Base-by-base conservation (phyloP, 2,888 invertebrate species). In the Napeogenes sylphis region DNA sequence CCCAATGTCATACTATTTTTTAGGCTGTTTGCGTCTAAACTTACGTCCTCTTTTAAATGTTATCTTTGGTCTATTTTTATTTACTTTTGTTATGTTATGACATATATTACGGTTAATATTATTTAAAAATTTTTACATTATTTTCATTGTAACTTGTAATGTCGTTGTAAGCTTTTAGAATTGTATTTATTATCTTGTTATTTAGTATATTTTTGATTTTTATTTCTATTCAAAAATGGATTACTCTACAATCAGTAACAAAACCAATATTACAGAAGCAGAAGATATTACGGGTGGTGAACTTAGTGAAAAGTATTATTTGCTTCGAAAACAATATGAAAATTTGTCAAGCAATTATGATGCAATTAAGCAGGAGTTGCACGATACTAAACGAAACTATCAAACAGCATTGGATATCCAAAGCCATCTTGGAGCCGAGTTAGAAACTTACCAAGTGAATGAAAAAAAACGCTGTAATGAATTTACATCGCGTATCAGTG, bases 221-320 rank as follows among this genome's bases (percentile, higher is more conserved):
- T 56, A 32, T 38, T 21, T 45, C 14, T 6, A 14, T 32, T 56
- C 30, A 58, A 68, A 14, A 42, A 91, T 91, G 91, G 85, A 91
- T 84, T 89, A 85, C 69, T 91, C 91, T 2, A 87, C 85, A 13
- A 81, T 86, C 59, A 89, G 87, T 62, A 90, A 90, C 67, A 89
- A 89, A 76, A 87, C 84, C 3, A 81, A 77, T 63, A 80, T 73
- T 60, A 87, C 85, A 2, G 88, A 85, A 74, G 74, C 72, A 2
- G 89, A 87, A 64, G 88, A 87, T 30, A 63, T 89, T 66, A 82
- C 85, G 2, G 83, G 84, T 60, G 84, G 84, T 13, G 90, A 90
- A 71, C 68, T 91, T 0, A 81, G 74, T 64, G 90, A 90, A 70
- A 81, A 80, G 2, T 89, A 86, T 70, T 85, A 84, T 75, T 79